Evolutionary conservation across 2,888 invertebrate genomes (phyloP).

Genomic region (Creontiades dilutus): DNA sequence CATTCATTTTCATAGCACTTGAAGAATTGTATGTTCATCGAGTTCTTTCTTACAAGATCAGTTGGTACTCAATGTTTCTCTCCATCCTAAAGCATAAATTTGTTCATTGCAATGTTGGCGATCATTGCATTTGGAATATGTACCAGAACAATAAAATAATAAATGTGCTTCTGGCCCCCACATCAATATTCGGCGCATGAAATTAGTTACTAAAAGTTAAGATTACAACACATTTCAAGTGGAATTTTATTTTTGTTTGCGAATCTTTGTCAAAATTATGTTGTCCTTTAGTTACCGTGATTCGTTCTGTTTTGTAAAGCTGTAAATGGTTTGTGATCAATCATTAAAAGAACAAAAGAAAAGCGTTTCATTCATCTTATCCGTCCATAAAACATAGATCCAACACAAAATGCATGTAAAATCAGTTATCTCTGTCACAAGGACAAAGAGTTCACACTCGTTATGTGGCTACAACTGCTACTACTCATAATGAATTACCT

Average conservation of each 20-base stretch:
- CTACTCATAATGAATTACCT: no score
- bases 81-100: no score
- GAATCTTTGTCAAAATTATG: constrained; percentile 24
- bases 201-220: background rate
- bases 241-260: background rate
- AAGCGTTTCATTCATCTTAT: background rate
- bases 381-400: no score
- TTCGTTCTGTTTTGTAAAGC: constrained; percentile 29
- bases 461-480: no score
- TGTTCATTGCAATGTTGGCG: background rate
- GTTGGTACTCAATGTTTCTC: no score
- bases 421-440: no score
- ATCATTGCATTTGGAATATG: background rate
- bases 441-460: no score
- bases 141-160: background rate
- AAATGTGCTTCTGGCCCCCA: constrained; percentile 2
- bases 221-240: constrained; percentile 51
- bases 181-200: background rate
- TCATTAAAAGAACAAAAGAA: constrained; percentile 44
- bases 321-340: constrained; percentile 69
- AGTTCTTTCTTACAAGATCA: background rate
- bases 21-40: background rate
- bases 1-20: constrained; percentile 38
- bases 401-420: no score
- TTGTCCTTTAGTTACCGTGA: constrained; percentile 12